These are phyloP conservation scores for Tetramorium parvispinum DNA, from an alignment of 1,140 invertebrate genomes.

Conservation along the genomic window DNA sequence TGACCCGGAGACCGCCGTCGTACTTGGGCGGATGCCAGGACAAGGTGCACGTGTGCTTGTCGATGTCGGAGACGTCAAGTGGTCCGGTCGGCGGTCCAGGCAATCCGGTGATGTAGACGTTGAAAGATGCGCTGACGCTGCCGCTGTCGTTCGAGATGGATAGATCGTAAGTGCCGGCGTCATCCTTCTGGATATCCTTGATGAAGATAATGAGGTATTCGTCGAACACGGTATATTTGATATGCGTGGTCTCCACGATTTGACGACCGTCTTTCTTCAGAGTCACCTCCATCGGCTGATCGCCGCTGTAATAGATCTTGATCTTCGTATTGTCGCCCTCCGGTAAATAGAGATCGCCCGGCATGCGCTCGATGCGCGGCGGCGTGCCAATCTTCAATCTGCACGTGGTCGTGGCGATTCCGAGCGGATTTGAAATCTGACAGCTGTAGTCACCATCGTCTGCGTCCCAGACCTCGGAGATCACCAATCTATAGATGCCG, in stretches of 20 bases:
- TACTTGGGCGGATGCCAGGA: constrained; percentile 96
- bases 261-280: constrained; percentile 93
- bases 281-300: constrained; percentile 95
- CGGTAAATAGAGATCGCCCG: constrained; percentile 94
- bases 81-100: constrained; percentile 97
- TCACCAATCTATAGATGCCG: constrained; percentile 94
- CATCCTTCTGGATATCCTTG: constrained; percentile 93
- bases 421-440: constrained; percentile 96
- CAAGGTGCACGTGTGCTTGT: constrained; percentile 94
- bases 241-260: constrained; percentile 91
- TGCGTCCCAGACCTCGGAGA: constrained; percentile 95
- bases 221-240: constrained; percentile 98
- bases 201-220: constrained; percentile 98
- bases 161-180: constrained; percentile 94
- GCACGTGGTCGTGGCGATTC: constrained; percentile 94
- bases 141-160: constrained; percentile 97
- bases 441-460: constrained; percentile 99
- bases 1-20: constrained; percentile 95
- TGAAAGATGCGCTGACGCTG: constrained; percentile 92
- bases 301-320: constrained; percentile 96
- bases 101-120: constrained; percentile 95
- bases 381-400: constrained; percentile 96
- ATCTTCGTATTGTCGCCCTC: constrained; percentile 98
- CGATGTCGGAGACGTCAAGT: constrained; percentile 95
- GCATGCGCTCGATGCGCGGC: constrained; percentile 97